A percentile compares a stretch with the other conserved stretches of the same genome.
Evolutionary conservation across 2,113 vertebrate genomes (phyloP).

Genomic region (Raphicerus campestris): DNA sequence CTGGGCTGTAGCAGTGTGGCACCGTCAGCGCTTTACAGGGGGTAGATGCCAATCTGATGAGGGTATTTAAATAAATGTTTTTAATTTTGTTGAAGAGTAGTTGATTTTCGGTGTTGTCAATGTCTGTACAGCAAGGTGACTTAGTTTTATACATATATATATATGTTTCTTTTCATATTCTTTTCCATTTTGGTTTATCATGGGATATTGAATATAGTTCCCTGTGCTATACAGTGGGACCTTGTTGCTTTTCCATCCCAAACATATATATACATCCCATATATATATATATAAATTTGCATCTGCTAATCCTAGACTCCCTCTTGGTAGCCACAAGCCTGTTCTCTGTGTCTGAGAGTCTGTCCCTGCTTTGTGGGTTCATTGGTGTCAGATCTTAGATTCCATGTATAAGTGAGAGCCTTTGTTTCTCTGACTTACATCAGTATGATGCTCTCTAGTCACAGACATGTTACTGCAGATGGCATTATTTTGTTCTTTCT

Average conservation of each 20-base stretch:
- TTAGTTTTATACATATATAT: neutral
- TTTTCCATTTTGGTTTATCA: neutral
- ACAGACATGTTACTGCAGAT: neutral
- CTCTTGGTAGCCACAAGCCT: neutral
- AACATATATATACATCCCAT: too few relatives aligned
- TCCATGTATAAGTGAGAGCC: neutral
- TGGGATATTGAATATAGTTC: neutral
- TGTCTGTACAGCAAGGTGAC: neutral
- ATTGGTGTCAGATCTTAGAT: neutral
- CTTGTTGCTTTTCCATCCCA: neutral
- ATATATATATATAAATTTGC: neutral
- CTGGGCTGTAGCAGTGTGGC: neutral
- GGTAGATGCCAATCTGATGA: neutral
- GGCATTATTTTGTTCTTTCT: rapidly evolving
- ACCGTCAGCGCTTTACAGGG: rapidly evolving
- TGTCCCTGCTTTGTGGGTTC: neutral
- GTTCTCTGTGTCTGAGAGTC: neutral
- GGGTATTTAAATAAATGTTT: neutral
- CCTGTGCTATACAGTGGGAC: neutral
- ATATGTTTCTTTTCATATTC: neutral
- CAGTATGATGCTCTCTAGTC: rapidly evolving
- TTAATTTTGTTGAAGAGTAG: neutral
- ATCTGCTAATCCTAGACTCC: neutral
- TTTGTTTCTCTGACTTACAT: neutral
- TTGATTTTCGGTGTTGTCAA: too few relatives aligned